Evolutionary conservation across 1,140 invertebrate genomes (phyloP), one percentile per base, ranked within the genome.

Genomic region (Tetragonula clypearis): DNA sequence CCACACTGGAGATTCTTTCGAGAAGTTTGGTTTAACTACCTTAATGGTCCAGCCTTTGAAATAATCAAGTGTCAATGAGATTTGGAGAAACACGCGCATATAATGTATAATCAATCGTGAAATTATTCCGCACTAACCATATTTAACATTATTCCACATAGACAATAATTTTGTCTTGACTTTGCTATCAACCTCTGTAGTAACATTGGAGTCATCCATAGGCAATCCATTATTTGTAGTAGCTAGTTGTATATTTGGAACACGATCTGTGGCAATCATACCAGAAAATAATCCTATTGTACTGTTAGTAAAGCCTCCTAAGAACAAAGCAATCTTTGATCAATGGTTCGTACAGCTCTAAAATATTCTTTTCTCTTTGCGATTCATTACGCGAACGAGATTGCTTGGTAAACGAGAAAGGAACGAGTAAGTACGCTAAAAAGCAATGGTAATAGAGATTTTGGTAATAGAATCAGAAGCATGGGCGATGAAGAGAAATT

Each of bases 81-180:
- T 19, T 49, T 23, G 1, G 12, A 0, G 19, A 62, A 60, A 62
- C 1, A 4, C n/a, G 21, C 5, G 26, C 30, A 26, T 66, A 2
- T 30, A 15, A 30, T n/a, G n/a, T 66, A 26, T 2, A 30, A 75
- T 9, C 14, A 8, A 72, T 3, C 12, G 15, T 53, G n/a, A 68
- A 14, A 56, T 49, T 41, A 15, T 53, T 19, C 62, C 3, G 85
- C 62, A 91, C 92, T 92, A 94, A 96, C 97, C 98, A 95, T 98
- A 98, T 96, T 98, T 98, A 74, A 98, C 96, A 94, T 98, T 98
- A 93, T 98, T 98, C 98, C 98, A 98, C 96, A 98, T 97, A 69
- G 97, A 98, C 89, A 98, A 93, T 68, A 98, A 93, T 86, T 97
- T 96, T 26, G 97, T 97, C 94, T 98, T 98, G 84, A 98, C 96